These are phyloP conservation scores for Marasmarcha lunaedactyla DNA, from an alignment of 2,888 invertebrate species.

Conservation along the genomic window DNA sequence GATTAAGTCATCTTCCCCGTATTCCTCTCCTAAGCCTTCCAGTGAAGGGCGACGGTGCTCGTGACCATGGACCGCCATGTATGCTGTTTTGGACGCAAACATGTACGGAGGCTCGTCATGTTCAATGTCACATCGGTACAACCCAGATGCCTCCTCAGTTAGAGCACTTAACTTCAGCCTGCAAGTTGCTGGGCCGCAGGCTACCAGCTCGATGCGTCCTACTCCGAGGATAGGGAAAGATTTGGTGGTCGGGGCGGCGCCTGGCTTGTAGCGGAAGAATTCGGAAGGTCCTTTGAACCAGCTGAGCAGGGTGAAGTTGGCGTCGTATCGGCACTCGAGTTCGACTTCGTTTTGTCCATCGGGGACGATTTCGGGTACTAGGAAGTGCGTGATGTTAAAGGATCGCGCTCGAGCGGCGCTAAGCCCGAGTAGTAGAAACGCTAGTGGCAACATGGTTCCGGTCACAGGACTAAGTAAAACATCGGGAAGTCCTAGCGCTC, in stretches of 20 bases:
- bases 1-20: constrained; percentile 42
- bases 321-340: constrained; percentile 52
- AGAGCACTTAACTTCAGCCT: constrained; percentile 38
- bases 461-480: no score
- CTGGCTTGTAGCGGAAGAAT: constrained; percentile 55
- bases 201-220: constrained; percentile 38
- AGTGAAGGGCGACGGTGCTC: constrained; percentile 38
- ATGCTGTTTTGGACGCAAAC: constrained; percentile 38
- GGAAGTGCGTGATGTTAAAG: constrained; percentile 49
- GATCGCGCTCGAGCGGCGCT: constrained; percentile 22
- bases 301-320: constrained; percentile 54
- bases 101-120: constrained; percentile 44
- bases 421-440: constrained; percentile 24
- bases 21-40: constrained; percentile 42
- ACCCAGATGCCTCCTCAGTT: constrained; percentile 47
- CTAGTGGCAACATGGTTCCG: constrained; percentile 42
- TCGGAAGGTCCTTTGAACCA: constrained; percentile 54
- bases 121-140: constrained; percentile 55
- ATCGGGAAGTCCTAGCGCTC: no score
- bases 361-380: constrained; percentile 36
- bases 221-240: constrained; percentile 47
- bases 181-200: constrained; percentile 48
- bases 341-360: constrained; percentile 40
- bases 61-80: constrained; percentile 45
- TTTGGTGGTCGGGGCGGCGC: constrained; percentile 40